Evolutionary conservation across 2,888 invertebrate species (phyloP).

Genomic region (Andrena flavipes): DNA sequence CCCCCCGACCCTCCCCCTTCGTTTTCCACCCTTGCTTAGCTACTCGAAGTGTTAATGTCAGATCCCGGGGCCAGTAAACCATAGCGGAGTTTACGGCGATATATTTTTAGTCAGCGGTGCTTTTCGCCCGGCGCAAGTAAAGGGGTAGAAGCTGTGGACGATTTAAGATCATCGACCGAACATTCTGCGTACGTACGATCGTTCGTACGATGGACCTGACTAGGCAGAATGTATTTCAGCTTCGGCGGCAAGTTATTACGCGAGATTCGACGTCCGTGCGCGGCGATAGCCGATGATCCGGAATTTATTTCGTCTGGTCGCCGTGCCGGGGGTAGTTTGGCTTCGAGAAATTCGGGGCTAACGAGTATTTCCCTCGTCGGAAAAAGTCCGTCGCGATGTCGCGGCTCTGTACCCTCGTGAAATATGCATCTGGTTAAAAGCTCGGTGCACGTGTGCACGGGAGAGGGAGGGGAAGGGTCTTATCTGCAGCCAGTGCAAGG

Average conservation of each 20-base stretch:
- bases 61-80: conserved; percentile 64
- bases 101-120: conserved; percentile 48
- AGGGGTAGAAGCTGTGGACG: conserved; percentile 9
- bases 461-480: neutral
- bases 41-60: conserved; percentile 70
- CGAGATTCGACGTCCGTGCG: conserved; percentile 17
- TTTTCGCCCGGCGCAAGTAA: neutral
- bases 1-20: neutral
- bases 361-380: conserved; percentile 3
- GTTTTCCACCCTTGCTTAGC: conserved; percentile 29
- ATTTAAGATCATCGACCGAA: conserved; percentile 32
- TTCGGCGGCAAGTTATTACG: conserved; percentile 15
- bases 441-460: conserved; percentile 16
- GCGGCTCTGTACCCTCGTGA: conserved; percentile 23
- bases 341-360: conserved; percentile 20
- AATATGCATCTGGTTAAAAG: conserved; percentile 51
- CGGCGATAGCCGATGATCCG: conserved; percentile 14
- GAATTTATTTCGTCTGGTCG: conserved; percentile 22
- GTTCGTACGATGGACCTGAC: conserved; percentile 5
- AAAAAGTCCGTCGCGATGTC: conserved; percentile 2
- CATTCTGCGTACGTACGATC: conserved; percentile 9
- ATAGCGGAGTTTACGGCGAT: conserved; percentile 65
- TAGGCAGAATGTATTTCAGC: conserved; percentile 19
- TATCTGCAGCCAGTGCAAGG: conserved; percentile 31
- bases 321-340: neutral